phyloP scores from a whole-genome alignment of 92 coral and sea anemone species.

The Parazoanthus atlanticus region DNA sequence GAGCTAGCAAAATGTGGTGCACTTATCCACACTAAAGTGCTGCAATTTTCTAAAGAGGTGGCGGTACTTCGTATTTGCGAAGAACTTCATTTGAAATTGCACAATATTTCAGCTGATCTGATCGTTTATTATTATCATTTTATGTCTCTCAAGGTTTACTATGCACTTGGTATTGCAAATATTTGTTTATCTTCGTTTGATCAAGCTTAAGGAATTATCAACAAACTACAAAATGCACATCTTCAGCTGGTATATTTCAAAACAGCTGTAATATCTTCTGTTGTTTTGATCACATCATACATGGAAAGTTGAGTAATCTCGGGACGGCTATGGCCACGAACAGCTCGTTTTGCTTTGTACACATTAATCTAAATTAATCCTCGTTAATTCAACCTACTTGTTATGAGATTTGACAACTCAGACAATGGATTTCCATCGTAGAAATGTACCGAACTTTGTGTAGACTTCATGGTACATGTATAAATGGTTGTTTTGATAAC shows the following conservation, averaged over 20 bases:
- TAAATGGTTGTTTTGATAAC: not conserved
- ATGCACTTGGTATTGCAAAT: constrained; percentile 18
- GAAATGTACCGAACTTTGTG: not conserved
- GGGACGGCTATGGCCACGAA: not conserved
- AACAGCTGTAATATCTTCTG: not conserved
- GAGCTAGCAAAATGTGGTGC: not conserved
- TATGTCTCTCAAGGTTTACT: not conserved
- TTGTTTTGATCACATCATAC: not conserved
- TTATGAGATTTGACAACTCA: not conserved
- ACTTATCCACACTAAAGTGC: too few species aligned
- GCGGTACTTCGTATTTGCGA: not conserved
- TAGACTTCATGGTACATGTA: not conserved
- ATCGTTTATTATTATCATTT: not conserved
- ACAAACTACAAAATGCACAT: not conserved
- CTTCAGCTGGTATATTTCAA: not conserved
- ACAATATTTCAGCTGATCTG: not conserved
- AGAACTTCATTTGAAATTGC: not conserved
- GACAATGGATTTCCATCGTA: not conserved
- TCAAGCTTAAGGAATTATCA: not conserved
- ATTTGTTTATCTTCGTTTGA: constrained; percentile 22
- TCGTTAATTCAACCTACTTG: constrained; percentile 13
- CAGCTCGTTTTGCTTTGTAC: not conserved
- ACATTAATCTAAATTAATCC: not conserved
- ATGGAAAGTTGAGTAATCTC: not conserved
- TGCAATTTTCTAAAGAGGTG: not conserved